Base-by-base conservation (phyloP, 2,797 vertebrate species). In the Hemitrygon akajei region DNA sequence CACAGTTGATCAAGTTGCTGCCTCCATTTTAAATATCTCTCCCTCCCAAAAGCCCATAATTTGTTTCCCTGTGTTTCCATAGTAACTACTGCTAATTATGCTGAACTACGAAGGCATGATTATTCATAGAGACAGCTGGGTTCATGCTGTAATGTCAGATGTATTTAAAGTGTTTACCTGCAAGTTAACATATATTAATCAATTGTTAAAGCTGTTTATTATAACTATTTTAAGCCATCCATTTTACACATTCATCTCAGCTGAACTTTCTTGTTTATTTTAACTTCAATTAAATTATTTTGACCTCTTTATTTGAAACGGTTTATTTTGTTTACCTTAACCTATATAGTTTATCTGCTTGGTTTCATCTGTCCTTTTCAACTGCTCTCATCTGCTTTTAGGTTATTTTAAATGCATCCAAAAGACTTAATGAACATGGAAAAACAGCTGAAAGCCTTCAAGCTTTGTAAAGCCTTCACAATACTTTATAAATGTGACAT, bases 1-100 rank as follows among this genome's bases (percentile, higher is more conserved):
- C 25, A 30, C 22, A 30, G 82, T 82, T 86, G 58, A n/a, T n/a
- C 27, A 58, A 63, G 27, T n/a, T 5, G 30, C 12, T 86, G 25
- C 22, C 56, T 0, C 7, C 7, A n/a, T 69, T 37, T 89, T 40
- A 89, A 89, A 69, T 6, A 22, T 66, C 34, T 22, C 60, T 69
- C n/a, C 16, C 56, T 86, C 27, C 47, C 81, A 25, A 82, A n/a
- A 63, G 30, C n/a, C 30, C 14, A 18, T 89, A 18, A 69, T 69
- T 22, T 25, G 58, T 87, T 63, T 87, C 27, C 84, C 30, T n/a
- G 86, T 69, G n/a, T 89, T 89, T 89, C 86, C 63, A 69, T 69
- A 10, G 86, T 69, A 69, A 66, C 82, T 69, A 34, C 20, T 7
- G 25, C 3, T 30, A 25, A 34, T 69, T 37, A 69, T 34, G 60